Conservation (phyloP, 2,113 vertebrate species). For the Corvus moneduloides region DNA sequence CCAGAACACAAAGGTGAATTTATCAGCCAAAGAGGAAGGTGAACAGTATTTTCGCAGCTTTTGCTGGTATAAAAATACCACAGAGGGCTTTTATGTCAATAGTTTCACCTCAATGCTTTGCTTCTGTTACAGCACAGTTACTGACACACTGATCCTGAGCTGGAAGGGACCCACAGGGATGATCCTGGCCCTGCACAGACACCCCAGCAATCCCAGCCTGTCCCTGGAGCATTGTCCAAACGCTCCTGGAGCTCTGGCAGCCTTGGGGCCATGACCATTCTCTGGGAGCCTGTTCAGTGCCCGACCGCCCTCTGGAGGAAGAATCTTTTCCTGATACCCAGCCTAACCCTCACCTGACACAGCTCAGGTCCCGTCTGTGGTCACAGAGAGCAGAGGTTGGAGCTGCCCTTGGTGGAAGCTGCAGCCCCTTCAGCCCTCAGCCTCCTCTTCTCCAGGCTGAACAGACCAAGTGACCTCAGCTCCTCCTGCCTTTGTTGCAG, state of each 20-base stretch:
- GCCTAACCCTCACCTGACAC: not conserved
- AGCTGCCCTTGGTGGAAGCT: not conserved
- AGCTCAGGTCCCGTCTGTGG: not conserved
- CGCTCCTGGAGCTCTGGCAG: not conserved
- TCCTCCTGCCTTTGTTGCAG: not conserved
- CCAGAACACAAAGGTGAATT: not conserved
- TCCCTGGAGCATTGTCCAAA: fast-evolving
- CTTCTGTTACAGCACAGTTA: not conserved
- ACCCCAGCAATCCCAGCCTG: not conserved
- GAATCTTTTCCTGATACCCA: not conserved
- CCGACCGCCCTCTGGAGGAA: not conserved
- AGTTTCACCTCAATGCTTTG: not conserved
- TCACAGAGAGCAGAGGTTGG: not conserved
- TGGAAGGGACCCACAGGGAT: not conserved
- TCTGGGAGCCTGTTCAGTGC: not conserved
- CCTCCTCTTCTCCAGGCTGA: not conserved
- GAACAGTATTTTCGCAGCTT: not conserved
- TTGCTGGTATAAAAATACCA: not conserved
- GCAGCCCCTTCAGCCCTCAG: not conserved
- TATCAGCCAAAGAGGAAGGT: not conserved
- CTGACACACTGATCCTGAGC: not conserved
- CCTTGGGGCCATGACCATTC: not conserved
- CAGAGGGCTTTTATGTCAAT: not conserved
- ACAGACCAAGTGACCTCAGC: not conserved
- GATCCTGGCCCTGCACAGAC: not conserved